Conservation (phyloP, 2,888 invertebrate species). For the Thera obeliscata region DNA sequence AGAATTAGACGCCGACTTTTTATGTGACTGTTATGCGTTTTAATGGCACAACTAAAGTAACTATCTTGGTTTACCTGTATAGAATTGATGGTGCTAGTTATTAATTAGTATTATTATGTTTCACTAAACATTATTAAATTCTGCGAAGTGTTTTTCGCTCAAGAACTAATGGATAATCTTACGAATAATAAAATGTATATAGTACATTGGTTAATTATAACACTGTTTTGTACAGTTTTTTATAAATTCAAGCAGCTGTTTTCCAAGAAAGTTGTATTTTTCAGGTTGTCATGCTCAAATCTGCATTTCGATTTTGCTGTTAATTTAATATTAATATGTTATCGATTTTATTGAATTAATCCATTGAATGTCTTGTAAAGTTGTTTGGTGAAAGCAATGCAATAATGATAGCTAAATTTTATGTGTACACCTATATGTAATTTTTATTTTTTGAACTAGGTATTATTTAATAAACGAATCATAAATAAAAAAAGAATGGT, state of each 20-base stretch:
- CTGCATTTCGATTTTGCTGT: constrained; percentile 16
- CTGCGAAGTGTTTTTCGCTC: background rate
- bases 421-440: background rate
- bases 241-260: constrained; percentile 6
- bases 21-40: too few species aligned
- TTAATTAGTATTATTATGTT: constrained; percentile 11
- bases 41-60: background rate
- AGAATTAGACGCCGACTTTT: too few species aligned
- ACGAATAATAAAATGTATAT: background rate
- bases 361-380: constrained; percentile 2
- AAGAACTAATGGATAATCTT: background rate
- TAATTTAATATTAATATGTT: constrained; percentile 3
- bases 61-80: constrained; percentile 2
- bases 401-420: background rate
- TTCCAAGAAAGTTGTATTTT: constrained; percentile 3
- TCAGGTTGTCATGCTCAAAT: constrained; percentile 4
- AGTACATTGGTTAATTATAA: background rate
- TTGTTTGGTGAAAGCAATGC: constrained; percentile 9
- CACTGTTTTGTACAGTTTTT: constrained; percentile 12
- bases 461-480: background rate
- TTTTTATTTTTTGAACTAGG: too few species aligned
- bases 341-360: constrained; percentile 7
- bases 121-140: constrained; percentile 2
- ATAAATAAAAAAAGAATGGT: too few species aligned
- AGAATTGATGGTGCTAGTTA: constrained; percentile 25